These are phyloP conservation scores for Orthonychiurus folsomi DNA, from an alignment of 2,888 invertebrate species.

Conservation along the genomic window DNA sequence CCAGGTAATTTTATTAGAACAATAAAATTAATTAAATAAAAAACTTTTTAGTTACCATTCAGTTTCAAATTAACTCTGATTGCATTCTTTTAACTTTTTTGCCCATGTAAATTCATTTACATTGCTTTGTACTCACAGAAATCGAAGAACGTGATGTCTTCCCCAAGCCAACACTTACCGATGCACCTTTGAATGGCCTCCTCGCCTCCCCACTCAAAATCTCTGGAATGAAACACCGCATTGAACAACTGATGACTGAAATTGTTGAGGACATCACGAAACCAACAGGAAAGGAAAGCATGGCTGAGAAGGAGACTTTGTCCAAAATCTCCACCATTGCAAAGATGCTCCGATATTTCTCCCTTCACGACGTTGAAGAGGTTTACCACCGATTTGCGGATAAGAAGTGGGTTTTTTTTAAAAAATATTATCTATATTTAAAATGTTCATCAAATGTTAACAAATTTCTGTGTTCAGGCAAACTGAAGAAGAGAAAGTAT, in stretches of 20 bases:
- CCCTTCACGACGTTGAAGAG: slow-evolving; percentile 34
- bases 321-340: slow-evolving; percentile 29
- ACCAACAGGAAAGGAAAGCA: slow-evolving; percentile 15
- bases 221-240: slow-evolving; percentile 21
- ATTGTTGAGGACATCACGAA: slow-evolving; percentile 19
- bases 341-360: slow-evolving; percentile 36
- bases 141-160: slow-evolving; percentile 7
- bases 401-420: slow-evolving; percentile 12
- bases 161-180: slow-evolving; percentile 22
- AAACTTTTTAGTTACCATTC: not conserved
- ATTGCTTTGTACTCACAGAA: not conserved
- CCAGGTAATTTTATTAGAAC: not conserved
- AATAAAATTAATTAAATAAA: too few species aligned
- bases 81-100: not conserved
- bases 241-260: slow-evolving; percentile 24
- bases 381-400: slow-evolving; percentile 32
- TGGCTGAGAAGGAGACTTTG: slow-evolving; percentile 33
- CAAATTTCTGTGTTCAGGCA: slow-evolving; percentile 11
- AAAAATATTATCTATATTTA: not conserved
- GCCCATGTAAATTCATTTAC: not conserved
- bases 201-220: slow-evolving; percentile 26
- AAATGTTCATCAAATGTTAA: slow-evolving; percentile 3
- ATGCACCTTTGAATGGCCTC: slow-evolving; percentile 29
- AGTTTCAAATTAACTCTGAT: not conserved
- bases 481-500: slow-evolving; percentile 14